A percentile compares a stretch with the other conserved stretches of the same genome.
These are phyloP conservation scores for Drosophila affinis DNA, from an alignment of 2,888 invertebrate species.

Conservation along the genomic window DNA sequence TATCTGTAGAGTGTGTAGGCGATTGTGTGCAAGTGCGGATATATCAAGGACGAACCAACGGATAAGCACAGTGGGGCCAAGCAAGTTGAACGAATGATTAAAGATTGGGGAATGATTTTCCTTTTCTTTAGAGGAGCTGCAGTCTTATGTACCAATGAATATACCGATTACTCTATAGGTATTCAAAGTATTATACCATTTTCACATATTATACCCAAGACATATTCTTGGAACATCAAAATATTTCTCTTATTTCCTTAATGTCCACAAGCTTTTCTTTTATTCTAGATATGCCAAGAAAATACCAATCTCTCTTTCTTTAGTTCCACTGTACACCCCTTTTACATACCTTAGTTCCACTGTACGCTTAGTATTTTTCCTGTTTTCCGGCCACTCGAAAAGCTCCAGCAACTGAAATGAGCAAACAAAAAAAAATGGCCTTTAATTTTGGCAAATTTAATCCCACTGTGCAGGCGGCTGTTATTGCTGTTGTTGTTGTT, in stretches of 20 bases:
- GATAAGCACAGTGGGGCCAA: constrained; percentile 32
- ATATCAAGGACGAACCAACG: constrained; percentile 46
- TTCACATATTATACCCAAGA: no score
- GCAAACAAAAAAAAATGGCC: not conserved
- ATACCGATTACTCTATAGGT: no score
- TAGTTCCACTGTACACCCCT: not conserved
- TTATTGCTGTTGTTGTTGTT: constrained; percentile 15
- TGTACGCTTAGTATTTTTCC: not conserved
- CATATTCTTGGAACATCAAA: no score
- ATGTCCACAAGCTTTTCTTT: not conserved
- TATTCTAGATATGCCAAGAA: not conserved
- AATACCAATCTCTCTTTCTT: not conserved
- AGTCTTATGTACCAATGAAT: no score
- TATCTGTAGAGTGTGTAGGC: constrained; percentile 9
- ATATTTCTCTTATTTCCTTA: no score
- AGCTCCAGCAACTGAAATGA: not conserved
- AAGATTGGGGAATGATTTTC: not conserved
- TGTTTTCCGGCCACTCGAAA: not conserved
- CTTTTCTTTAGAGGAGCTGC: no score
- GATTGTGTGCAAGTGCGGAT: constrained; percentile 22
- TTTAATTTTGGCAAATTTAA: not conserved
- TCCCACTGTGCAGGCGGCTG: constrained; percentile 24
- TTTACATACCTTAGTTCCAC: not conserved
- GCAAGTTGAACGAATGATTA: not conserved
- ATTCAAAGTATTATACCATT: no score